phyloP scores from a whole-genome alignment of 2,888 invertebrate species.

The Ophioninae sp. region DNA sequence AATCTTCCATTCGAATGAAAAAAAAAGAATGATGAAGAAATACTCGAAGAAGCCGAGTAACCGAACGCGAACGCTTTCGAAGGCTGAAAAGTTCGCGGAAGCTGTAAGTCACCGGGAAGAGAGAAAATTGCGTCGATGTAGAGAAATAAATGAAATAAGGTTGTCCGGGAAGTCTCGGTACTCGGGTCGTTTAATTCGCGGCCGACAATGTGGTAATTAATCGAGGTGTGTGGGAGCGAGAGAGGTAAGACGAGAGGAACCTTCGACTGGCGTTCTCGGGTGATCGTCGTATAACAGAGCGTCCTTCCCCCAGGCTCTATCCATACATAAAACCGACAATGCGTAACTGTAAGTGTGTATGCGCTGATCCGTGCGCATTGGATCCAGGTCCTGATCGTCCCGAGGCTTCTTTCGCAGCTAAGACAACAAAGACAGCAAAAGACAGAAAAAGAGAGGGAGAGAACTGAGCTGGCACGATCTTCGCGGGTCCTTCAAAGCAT shows the following conservation, averaged over 20 bases:
- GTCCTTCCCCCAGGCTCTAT: constrained; percentile 56
- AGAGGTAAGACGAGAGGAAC: constrained; percentile 61
- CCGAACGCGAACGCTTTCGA: background rate
- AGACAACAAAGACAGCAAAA: constrained; percentile 53
- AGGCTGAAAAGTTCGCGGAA: constrained; percentile 37
- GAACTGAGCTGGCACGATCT: constrained; percentile 66
- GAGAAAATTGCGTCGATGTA: constrained; percentile 35
- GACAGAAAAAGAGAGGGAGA: background rate
- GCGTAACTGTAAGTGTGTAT: constrained; percentile 10
- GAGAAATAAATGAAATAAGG: constrained; percentile 52
- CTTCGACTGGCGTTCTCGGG: constrained; percentile 67
- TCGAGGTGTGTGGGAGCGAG: constrained; percentile 74
- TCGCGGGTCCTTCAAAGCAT: constrained; percentile 81
- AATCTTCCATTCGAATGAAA: background rate
- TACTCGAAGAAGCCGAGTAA: background rate
- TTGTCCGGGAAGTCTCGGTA: constrained; percentile 24
- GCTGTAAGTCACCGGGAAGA: constrained; percentile 34
- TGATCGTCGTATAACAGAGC: constrained; percentile 53
- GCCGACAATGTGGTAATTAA: constrained; percentile 81
- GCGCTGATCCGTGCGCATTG: constrained; percentile 43
- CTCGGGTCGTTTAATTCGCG: constrained; percentile 61
- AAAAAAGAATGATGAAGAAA: background rate
- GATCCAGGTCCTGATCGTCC: constrained; percentile 56
- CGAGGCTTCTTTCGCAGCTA: constrained; percentile 56
- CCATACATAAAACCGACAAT: constrained; percentile 10